Conservation (phyloP, 2,888 invertebrate species). For the Agrochola macilenta region DNA sequence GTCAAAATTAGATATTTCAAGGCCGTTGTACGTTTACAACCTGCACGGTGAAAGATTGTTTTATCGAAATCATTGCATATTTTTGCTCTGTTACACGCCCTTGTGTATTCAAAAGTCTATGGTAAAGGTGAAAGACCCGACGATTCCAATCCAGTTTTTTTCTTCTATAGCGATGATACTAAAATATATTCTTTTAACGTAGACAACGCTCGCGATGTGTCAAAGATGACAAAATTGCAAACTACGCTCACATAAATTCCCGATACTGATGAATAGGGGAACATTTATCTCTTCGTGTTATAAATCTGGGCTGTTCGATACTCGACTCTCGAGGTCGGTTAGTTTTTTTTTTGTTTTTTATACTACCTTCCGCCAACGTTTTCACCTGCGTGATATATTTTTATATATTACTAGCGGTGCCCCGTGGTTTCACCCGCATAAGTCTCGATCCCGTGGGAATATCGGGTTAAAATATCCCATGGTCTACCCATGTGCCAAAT, state of each 20-base stretch:
- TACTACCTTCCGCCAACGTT: too few species aligned
- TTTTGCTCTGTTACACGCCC: conserved; percentile 13
- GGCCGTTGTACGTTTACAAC: conserved; percentile 33
- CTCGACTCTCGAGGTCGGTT: conserved; percentile 3
- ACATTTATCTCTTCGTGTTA: conserved; percentile 24
- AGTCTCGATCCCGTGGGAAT: too few species aligned
- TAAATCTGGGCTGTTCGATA: conserved; percentile 30
- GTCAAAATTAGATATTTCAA: conserved; percentile 50
- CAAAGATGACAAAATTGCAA: conserved; percentile 39
- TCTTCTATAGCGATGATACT: conserved; percentile 2
- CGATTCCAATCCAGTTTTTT: conserved; percentile 27
- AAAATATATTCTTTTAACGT: conserved; percentile 29
- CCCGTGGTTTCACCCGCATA: too few species aligned
- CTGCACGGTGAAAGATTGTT: conserved; percentile 16
- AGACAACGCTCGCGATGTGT: conserved; percentile 16
- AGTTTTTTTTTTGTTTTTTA: conserved; percentile 11
- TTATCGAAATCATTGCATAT: conserved; percentile 15
- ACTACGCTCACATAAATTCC: conserved; percentile 16
- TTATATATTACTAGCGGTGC: too few species aligned
- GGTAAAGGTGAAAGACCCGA: conserved; percentile 60
- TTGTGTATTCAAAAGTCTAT: conserved; percentile 31
- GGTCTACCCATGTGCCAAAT: too few species aligned
- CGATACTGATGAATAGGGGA: conserved; percentile 28
- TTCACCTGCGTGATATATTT: too few species aligned
- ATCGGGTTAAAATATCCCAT: too few species aligned